Evolutionary conservation across 2,888 invertebrate species (phyloP).

Genomic region (Philereme transversata): DNA sequence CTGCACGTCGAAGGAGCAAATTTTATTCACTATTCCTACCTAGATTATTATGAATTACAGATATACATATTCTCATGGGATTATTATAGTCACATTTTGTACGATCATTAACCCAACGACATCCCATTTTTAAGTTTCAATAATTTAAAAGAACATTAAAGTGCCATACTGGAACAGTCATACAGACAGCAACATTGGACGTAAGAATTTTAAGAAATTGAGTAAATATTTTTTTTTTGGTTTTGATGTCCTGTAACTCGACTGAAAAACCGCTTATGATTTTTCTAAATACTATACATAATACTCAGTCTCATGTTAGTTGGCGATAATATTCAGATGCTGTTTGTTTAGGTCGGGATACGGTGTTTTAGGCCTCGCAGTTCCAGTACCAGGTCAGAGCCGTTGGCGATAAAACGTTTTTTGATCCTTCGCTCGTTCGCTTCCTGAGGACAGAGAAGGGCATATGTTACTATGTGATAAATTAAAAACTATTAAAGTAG

Average conservation of each 20-base stretch:
- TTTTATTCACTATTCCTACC: conserved; percentile 41
- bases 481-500: conserved; percentile 11
- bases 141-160: conserved; percentile 19
- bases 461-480: conserved; percentile 10
- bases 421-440: conserved; percentile 76
- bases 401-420: conserved; percentile 86
- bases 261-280: conserved; percentile 57
- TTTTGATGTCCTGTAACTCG: conserved; percentile 47
- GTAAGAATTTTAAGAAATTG: conserved; percentile 18
- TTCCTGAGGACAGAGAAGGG: conserved; percentile 61
- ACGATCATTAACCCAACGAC: conserved; percentile 62
- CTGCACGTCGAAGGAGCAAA: conserved; percentile 77
- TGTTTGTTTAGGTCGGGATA: conserved; percentile 79
- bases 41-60: conserved; percentile 51
- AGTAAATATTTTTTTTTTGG: conserved; percentile 42
- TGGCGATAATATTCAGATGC: conserved; percentile 65
- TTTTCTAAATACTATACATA: conserved; percentile 72
- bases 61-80: conserved; percentile 58
- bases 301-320: conserved; percentile 82
- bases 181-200: conserved; percentile 14
- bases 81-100: conserved; percentile 81
- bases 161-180: conserved; percentile 24
- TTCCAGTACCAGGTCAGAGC: conserved; percentile 86
- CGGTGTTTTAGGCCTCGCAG: conserved; percentile 86
- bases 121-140: conserved; percentile 15